A percentile compares a stretch with the other conserved stretches of the same genome.
Conservation (phyloP, 92 coral and sea anemone genomes). For the Umimayanthus chanpuru region DNA sequence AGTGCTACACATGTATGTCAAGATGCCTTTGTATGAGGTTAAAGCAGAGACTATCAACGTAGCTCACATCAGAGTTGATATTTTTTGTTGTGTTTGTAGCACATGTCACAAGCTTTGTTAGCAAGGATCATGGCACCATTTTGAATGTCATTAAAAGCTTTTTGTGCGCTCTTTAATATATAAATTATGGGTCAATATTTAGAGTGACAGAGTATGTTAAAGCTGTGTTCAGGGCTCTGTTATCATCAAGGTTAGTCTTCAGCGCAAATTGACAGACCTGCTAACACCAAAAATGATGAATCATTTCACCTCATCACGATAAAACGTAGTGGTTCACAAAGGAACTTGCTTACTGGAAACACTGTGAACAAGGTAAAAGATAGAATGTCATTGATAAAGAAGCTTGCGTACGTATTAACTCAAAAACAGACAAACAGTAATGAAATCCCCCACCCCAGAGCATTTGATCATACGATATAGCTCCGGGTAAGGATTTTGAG, state of each 20-base stretch:
- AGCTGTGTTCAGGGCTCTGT: slow-evolving; percentile 41
- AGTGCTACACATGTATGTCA: slow-evolving; percentile 35
- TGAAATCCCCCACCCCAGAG: background rate
- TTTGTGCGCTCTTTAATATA: slow-evolving; percentile 42
- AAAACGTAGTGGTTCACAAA: too few relatives aligned
- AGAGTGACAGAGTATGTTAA: slow-evolving; percentile 35
- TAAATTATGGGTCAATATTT: slow-evolving; percentile 40
- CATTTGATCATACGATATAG: slow-evolving; percentile 4
- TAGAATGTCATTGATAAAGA: slow-evolving; percentile 30
- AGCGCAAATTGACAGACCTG: background rate
- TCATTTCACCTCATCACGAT: background rate
- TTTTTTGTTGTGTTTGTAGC: slow-evolving; percentile 43
- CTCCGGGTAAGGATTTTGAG: slow-evolving; percentile 27
- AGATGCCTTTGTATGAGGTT: slow-evolving; percentile 20
- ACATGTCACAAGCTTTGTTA: slow-evolving; percentile 40
- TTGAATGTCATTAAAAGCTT: slow-evolving; percentile 8
- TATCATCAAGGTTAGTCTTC: slow-evolving; percentile 40
- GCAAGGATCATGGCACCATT: slow-evolving; percentile 17
- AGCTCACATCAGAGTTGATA: slow-evolving; percentile 33
- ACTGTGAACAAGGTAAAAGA: slow-evolving; percentile 33
- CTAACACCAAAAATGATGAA: too few relatives aligned
- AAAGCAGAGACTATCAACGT: slow-evolving; percentile 23
- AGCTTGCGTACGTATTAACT: slow-evolving; percentile 11
- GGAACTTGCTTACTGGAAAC: slow-evolving; percentile 26
- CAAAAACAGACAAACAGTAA: slow-evolving; percentile 1